phyloP scores from a whole-genome alignment of 2,888 invertebrate species.

The Chelonus formosanus region DNA sequence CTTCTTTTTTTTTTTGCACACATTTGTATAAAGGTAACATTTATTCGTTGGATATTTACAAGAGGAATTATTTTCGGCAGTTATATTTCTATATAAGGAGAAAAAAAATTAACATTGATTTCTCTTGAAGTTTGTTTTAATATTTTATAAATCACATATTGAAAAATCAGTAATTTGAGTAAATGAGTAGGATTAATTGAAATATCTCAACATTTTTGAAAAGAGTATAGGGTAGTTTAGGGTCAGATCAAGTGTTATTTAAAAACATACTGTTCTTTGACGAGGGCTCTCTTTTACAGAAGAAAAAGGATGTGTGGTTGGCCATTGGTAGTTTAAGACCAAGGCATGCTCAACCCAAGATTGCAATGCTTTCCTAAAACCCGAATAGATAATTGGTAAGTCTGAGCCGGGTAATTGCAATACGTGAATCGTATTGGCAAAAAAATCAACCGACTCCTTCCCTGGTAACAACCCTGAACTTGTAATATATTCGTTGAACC shows the following conservation, averaged over 20 bases:
- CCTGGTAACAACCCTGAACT: conserved; percentile 25
- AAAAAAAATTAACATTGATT: no score
- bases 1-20: conserved; percentile 50
- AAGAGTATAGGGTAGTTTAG: conserved; percentile 23
- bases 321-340: conserved; percentile 65
- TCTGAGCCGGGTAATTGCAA: conserved; percentile 59
- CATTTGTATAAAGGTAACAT: conserved; percentile 37
- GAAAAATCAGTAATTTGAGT: no score
- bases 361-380: conserved; percentile 64
- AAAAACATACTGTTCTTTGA: conserved; percentile 63
- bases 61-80: conserved; percentile 2
- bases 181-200: background rate
- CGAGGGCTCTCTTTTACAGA: conserved; percentile 65
- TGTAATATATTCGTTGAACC: background rate
- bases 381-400: conserved; percentile 63
- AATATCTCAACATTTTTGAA: background rate
- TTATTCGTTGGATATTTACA: conserved; percentile 13
- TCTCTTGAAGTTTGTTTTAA: no score
- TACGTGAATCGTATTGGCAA: conserved; percentile 44
- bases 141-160: no score
- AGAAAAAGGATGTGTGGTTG: conserved; percentile 65
- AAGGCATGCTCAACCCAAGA: conserved; percentile 65
- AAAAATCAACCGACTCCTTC: conserved; percentile 52
- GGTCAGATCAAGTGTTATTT: conserved; percentile 36
- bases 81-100: no score